Evolutionary conservation across 2,888 invertebrate species (phyloP).

Genomic region (Papilio elwesi): DNA sequence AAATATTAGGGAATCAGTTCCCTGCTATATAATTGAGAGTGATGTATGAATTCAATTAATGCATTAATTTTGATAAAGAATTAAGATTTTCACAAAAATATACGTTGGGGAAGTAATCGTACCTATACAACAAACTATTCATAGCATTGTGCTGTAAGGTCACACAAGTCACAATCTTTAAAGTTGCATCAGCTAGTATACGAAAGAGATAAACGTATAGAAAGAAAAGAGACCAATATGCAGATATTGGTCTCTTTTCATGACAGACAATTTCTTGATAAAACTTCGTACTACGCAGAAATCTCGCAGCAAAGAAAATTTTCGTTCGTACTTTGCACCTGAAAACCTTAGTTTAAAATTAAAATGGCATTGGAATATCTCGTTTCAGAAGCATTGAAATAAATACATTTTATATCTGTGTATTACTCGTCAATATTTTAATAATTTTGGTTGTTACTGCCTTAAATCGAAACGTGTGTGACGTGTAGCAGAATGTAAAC

Average conservation of each 20-base stretch:
- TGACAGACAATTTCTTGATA: slow-evolving; percentile 4
- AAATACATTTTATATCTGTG: not conserved
- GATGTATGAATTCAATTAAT: too few species aligned
- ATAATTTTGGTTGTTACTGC: not conserved
- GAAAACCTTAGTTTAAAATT: not conserved
- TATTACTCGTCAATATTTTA: not conserved
- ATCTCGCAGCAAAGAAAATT: not conserved
- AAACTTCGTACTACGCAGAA: slow-evolving; percentile 24
- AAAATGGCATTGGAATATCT: not conserved
- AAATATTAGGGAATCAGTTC: too few species aligned
- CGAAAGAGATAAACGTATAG: slow-evolving; percentile 18
- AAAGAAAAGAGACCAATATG: not conserved
- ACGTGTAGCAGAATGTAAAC: slow-evolving; percentile 34
- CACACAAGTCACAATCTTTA: slow-evolving; percentile 28
- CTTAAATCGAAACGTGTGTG: slow-evolving; percentile 14
- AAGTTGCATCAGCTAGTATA: slow-evolving; percentile 38
- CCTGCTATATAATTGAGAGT: too few species aligned
- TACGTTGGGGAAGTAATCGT: not conserved
- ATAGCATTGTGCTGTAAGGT: not conserved
- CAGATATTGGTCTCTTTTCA: too few species aligned
- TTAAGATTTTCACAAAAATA: not conserved
- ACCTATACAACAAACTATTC: too few species aligned
- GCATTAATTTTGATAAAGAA: too few species aligned
- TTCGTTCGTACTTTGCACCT: not conserved
- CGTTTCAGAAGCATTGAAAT: not conserved